Evolutionary conservation across 2,113 vertebrate genomes (phyloP).

Genomic region (Amblyornis subalaris): DNA sequence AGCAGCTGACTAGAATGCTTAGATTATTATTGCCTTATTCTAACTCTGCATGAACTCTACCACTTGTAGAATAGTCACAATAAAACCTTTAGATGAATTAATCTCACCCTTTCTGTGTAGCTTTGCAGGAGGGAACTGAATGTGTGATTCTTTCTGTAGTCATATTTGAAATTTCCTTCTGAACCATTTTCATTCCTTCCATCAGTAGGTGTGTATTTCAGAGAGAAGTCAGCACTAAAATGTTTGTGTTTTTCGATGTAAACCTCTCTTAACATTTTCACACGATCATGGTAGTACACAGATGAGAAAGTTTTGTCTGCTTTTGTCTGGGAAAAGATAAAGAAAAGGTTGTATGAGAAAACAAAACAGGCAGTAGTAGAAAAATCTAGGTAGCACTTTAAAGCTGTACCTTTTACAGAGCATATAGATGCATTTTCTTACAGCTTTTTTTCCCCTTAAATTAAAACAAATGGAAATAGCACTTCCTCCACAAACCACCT

Average conservation of each 20-base stretch:
- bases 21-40: background rate
- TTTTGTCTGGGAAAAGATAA: constrained; percentile 72
- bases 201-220: constrained; percentile 71
- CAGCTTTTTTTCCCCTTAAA: background rate
- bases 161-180: background rate
- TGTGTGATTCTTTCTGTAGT: background rate
- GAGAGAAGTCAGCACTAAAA: constrained; percentile 45
- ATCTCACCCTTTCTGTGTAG: constrained; percentile 68
- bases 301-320: constrained; percentile 76
- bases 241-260: background rate
- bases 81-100: background rate
- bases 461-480: background rate
- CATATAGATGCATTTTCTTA: background rate
- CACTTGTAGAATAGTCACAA: background rate
- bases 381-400: background rate
- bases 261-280: constrained; percentile 68
- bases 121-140: background rate
- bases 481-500: background rate
- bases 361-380: background rate
- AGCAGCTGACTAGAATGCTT: background rate
- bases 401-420: background rate
- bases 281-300: constrained; percentile 72
- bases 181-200: fast-evolving
- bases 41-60: background rate
- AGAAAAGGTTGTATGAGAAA: background rate